Conservation (phyloP, 2,113 vertebrate genomes). For the Saimiri boliviensis region DNA sequence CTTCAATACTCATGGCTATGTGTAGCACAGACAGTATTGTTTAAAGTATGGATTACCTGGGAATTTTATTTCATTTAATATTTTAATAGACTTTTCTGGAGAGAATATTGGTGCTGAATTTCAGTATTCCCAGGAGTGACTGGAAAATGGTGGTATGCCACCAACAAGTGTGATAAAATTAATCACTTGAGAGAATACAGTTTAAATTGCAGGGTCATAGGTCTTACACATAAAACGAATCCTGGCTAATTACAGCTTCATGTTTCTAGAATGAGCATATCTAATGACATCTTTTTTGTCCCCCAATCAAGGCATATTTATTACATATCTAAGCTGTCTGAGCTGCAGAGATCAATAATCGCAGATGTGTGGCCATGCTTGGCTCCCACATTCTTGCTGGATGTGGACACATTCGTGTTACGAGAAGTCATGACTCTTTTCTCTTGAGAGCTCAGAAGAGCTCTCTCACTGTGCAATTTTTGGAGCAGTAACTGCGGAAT, state of each 20-base stretch:
- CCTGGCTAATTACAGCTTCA: not conserved
- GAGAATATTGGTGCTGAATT: not conserved
- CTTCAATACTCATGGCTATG: not conserved
- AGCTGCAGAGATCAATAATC: not conserved
- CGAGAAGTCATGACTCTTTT: not conserved
- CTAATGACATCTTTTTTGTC: not conserved
- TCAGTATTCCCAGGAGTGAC: not conserved
- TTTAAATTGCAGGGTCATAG: not conserved
- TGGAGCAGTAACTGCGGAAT: not conserved
- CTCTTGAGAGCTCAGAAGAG: not conserved
- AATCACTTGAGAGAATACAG: not conserved
- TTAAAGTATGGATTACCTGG: not conserved
- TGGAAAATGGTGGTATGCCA: not conserved
- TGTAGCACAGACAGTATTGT: not conserved
- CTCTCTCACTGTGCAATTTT: not conserved
- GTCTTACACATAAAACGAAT: not conserved
- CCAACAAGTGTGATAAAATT: not conserved
- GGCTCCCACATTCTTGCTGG: no score
- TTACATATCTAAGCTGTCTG: not conserved
- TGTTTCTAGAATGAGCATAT: not conserved
- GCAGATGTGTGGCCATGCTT: not conserved
- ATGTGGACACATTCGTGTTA: not conserved
- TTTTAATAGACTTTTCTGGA: conserved; percentile 7
- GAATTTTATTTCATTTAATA: not conserved
- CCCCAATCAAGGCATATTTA: not conserved